Evolutionary conservation across 2,888 invertebrate species (phyloP), one percentile per base, ranked within the genome.

Genomic region (Erannis defoliaria): DNA sequence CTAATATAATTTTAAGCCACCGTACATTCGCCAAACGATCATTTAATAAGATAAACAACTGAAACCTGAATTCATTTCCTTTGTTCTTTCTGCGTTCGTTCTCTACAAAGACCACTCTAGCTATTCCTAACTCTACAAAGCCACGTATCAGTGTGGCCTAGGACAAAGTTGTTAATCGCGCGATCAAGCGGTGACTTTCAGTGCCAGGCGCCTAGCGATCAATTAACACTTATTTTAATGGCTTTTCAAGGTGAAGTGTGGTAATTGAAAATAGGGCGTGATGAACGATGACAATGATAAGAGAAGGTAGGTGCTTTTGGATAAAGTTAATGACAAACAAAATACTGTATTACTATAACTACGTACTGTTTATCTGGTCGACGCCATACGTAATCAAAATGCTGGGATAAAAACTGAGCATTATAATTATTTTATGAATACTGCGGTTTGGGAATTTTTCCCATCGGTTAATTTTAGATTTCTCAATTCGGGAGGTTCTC

Each of bases 91-190:
- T n/a, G n/a, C n/a, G n/a, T n/a, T n/a, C n/a, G n/a, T n/a, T n/a
- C n/a, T n/a, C n/a, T n/a, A n/a, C n/a, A n/a, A n/a, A 23, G 23
- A 10, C 57, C 9, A 31, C 5, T 60, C 67, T 62, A 40, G n/a
- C 9, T 14, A 6, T 66, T 65, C 19, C 2, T 26, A 64, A 43
- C 19, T 64, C 66, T 64, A 37, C 19, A 16, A 23, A n/a, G 5
- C 33, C 50, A 21, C 18, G 37, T 37, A 35, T 33, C 35, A 54
- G 45, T 29, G 31, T 33, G 51, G 38, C 46, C 63, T 68, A 67
- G 67, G 68, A 73, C 71, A 73, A 71, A 73, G 70, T 73, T 67
- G 63, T 60, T 68, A 64, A 68, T 70, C 64, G 67, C 46, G 35
- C 65, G 61, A 68, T 70, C 56, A 55, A n/a, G 58, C 64, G 66